phyloP scores from a whole-genome alignment of 2,888 invertebrate genomes.

The Epistrophe eligans region DNA sequence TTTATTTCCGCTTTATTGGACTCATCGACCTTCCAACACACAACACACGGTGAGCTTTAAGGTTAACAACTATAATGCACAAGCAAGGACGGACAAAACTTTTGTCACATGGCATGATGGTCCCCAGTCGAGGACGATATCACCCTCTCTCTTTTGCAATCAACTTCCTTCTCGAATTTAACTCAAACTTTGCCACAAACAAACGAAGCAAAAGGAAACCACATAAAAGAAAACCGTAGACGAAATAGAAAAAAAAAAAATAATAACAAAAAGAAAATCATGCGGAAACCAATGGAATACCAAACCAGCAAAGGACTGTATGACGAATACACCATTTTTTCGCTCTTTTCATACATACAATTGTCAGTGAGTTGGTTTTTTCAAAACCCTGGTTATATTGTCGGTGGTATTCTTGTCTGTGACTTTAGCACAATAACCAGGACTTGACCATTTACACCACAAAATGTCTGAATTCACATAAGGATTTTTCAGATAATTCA shows the following conservation, averaged over 20 bases:
- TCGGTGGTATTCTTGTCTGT: not conserved
- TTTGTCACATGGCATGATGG: constrained; percentile 42
- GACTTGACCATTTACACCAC: constrained; percentile 48
- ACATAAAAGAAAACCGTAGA: constrained; percentile 21
- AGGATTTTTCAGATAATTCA: not conserved
- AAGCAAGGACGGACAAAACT: constrained; percentile 48
- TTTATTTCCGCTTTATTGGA: constrained; percentile 51
- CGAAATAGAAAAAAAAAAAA: not conserved
- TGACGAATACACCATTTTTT: constrained; percentile 37
- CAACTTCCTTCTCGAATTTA: constrained; percentile 9
- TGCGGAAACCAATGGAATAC: constrained; percentile 58
- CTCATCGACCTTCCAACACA: constrained; percentile 17
- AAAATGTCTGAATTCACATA: constrained; percentile 8
- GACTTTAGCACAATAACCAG: constrained; percentile 2
- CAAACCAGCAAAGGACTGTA: constrained; percentile 8
- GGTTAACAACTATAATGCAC: constrained; percentile 53
- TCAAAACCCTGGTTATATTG: constrained; percentile 40
- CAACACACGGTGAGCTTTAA: constrained; percentile 49
- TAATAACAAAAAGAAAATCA: constrained; percentile 32
- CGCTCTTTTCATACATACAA: not conserved
- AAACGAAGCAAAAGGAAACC: constrained; percentile 55
- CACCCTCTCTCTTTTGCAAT: not conserved
- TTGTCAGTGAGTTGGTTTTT: constrained; percentile 49
- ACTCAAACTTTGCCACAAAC: constrained; percentile 47
- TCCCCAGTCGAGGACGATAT: not conserved